phyloP scores from a whole-genome alignment of 1,140 invertebrate species.

The Homalodisca vitripennis region DNA sequence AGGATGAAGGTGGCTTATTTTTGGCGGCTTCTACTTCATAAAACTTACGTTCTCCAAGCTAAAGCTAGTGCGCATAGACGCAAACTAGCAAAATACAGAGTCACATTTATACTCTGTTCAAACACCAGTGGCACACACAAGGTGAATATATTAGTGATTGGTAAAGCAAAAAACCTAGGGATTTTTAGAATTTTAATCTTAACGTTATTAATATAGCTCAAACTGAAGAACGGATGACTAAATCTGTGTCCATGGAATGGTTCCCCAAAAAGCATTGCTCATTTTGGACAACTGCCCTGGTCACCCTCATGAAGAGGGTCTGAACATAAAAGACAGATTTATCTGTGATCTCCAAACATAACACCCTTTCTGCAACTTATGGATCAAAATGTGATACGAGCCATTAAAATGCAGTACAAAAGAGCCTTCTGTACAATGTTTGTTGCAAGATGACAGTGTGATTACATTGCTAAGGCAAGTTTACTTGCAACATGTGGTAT shows the following conservation, averaged over 20 bases:
- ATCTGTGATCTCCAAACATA: too few relatives aligned
- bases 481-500: background rate
- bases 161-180: constrained; percentile 45
- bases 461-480: too few relatives aligned
- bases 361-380: too few relatives aligned
- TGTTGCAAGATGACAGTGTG: background rate
- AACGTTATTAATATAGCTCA: background rate
- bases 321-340: background rate
- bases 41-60: background rate
- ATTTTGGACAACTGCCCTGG: background rate
- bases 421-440: background rate
- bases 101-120: constrained; percentile 46
- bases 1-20: background rate
- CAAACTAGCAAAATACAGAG: constrained; percentile 45
- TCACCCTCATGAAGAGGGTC: background rate
- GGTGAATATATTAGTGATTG: constrained; percentile 44
- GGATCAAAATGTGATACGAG: too few relatives aligned
- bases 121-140: constrained; percentile 47
- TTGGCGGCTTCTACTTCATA: background rate
- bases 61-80: background rate
- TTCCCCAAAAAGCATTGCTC: background rate
- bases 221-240: background rate
- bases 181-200: constrained; percentile 39
- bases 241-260: background rate
- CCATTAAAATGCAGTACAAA: background rate